phyloP scores from a whole-genome alignment of 2,113 vertebrate species.

The Oxyruncus cristatus region DNA sequence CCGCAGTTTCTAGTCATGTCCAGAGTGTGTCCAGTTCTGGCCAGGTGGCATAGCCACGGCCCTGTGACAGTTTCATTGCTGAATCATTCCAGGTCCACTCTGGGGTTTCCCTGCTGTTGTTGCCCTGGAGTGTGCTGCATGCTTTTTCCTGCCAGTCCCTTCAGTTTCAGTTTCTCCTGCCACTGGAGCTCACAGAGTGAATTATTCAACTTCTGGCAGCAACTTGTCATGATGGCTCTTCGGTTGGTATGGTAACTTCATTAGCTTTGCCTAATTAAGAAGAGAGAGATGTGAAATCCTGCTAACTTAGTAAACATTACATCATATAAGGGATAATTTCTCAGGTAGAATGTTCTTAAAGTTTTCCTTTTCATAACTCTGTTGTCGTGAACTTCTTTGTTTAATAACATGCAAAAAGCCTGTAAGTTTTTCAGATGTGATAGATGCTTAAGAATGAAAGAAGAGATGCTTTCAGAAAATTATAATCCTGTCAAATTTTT shows the following conservation, averaged over 20 bases:
- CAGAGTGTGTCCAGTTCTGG: background rate
- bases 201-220: background rate
- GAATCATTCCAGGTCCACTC: background rate
- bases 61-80: accelerated
- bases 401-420: background rate
- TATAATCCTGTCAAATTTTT: background rate
- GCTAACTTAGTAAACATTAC: background rate
- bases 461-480: background rate
- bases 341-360: background rate
- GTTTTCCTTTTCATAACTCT: background rate
- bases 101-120: background rate
- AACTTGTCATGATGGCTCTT: background rate
- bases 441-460: background rate
- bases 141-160: background rate
- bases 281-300: background rate
- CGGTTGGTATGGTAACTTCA: background rate
- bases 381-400: background rate
- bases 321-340: background rate
- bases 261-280: background rate
- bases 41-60: background rate
- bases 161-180: background rate
- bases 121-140: background rate
- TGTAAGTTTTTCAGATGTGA: background rate
- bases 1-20: background rate
- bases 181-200: background rate